Percentiles rank a stretch among this genome's conserved stretches.
phyloP scores from a whole-genome alignment of 2,888 invertebrate genomes.

The Ferrisia virgata region DNA sequence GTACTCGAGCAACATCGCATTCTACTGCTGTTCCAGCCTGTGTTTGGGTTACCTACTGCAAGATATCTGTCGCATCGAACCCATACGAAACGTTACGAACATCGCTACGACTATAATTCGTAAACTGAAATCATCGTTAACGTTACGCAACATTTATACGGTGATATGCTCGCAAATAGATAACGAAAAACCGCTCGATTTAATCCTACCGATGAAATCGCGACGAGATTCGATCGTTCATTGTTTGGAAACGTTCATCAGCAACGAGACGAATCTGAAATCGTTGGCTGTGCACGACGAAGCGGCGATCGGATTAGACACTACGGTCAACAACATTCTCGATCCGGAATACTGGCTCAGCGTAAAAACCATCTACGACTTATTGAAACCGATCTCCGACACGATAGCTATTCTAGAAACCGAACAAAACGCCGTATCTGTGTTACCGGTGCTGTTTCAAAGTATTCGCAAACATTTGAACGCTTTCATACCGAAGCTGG shows the following conservation, averaged over 20 bases:
- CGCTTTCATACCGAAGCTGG: background rate
- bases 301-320: background rate
- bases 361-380: conserved; percentile 42
- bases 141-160: conserved; percentile 11
- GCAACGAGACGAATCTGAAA: conserved; percentile 8
- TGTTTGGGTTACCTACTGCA: background rate
- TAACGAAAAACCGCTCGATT: background rate
- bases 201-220: background rate
- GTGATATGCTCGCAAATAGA: conserved; percentile 4
- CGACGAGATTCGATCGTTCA: background rate
- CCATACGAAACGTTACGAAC: background rate
- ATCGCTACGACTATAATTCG: background rate
- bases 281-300: background rate
- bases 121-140: background rate
- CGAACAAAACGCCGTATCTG: conserved; percentile 39
- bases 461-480: background rate
- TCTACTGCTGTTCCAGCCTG: conserved; percentile 1
- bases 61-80: background rate
- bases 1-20: background rate
- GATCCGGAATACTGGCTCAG: conserved; percentile 47
- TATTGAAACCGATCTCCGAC: conserved; percentile 45
- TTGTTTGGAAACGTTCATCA: background rate
- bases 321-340: conserved; percentile 44
- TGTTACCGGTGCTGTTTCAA: background rate
- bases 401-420: conserved; percentile 46